Percentiles rank a stretch among this genome's conserved stretches.
These are phyloP conservation scores for Archegozetes longisetosus DNA, from an alignment of 1,140 invertebrate species.

Conservation along the genomic window DNA sequence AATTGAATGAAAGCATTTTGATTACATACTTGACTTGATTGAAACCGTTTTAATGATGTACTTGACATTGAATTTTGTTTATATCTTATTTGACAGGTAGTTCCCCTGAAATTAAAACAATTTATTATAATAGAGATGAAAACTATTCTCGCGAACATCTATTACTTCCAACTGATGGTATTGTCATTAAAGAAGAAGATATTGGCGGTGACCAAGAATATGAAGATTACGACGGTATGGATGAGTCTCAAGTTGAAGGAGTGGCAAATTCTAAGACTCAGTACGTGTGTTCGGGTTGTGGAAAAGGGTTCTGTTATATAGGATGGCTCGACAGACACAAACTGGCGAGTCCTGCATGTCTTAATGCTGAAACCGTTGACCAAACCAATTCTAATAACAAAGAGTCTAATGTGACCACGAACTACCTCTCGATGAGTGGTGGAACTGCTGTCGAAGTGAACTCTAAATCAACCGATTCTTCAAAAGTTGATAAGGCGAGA, in stretches of 20 bases:
- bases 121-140: neutral
- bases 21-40: too few relatives aligned
- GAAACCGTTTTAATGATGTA: too few relatives aligned
- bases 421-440: neutral
- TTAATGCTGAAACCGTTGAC: neutral
- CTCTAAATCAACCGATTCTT: too few relatives aligned
- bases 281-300: neutral
- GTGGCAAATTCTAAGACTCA: neutral
- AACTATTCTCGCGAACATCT: neutral
- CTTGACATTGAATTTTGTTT: too few relatives aligned
- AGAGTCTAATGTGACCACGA: too few relatives aligned
- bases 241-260: neutral
- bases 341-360: neutral
- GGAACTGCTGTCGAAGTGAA: too few relatives aligned
- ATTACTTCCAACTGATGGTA: neutral
- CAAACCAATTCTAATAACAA: neutral
- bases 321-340: slow-evolving; percentile 1
- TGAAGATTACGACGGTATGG: neutral
- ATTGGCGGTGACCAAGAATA: neutral
- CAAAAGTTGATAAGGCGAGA: neutral
- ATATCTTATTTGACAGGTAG: too few relatives aligned
- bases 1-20: too few relatives aligned
- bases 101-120: neutral
- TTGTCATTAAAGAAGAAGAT: neutral
- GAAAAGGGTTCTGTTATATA: neutral